These are phyloP conservation scores for Pachyseris speciosa DNA, from an alignment of 64 coral and sea anemone species.

Conservation along the genomic window DNA sequence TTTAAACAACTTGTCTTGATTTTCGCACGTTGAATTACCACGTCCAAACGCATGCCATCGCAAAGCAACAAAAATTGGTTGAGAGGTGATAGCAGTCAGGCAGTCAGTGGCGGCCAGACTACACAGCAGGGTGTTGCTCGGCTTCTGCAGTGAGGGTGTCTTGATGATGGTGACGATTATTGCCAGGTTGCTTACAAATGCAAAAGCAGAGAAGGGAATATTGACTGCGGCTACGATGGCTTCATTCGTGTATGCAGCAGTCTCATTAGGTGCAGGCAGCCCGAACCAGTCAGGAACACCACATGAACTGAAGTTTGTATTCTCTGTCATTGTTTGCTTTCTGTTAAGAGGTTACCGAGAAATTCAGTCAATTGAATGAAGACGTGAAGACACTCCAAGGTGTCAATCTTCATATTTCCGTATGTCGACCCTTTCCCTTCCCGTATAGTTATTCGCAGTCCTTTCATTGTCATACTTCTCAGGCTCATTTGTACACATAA, in stretches of 20 bases:
- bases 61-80: background rate
- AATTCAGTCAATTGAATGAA: too few relatives aligned
- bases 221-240: background rate
- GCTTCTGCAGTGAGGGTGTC: background rate
- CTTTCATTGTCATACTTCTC: too few relatives aligned
- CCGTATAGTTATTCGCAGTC: too few relatives aligned
- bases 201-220: background rate
- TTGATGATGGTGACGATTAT: background rate
- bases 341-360: too few relatives aligned
- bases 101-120: background rate
- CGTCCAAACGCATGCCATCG: background rate
- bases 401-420: too few relatives aligned
- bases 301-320: background rate
- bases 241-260: background rate
- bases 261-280: background rate
- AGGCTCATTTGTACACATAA: too few relatives aligned
- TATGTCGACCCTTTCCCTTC: too few relatives aligned
- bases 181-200: background rate
- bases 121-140: conserved; percentile 3
- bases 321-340: background rate
- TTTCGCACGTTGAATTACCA: background rate
- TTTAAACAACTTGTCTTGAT: background rate
- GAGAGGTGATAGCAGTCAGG: background rate
- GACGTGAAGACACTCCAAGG: too few relatives aligned
- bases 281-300: conserved; percentile 1